Evolutionary conservation across 2,888 invertebrate genomes (phyloP), one percentile per base, ranked within the genome.

Genomic region (Cheilosia soror): DNA sequence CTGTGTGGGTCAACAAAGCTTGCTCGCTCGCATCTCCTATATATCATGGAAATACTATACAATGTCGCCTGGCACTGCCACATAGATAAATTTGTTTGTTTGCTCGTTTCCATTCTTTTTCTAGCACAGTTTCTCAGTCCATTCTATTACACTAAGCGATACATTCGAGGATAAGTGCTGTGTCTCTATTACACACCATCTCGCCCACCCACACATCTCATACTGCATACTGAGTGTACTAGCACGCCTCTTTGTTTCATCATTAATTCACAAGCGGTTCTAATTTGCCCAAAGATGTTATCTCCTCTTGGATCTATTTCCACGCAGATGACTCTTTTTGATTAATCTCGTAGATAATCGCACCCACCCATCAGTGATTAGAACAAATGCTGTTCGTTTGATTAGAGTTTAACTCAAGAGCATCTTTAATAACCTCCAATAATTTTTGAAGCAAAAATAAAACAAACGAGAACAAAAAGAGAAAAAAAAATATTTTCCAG

Each of bases 351-450:
- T 9, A 40, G 33, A 76, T 49, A 63, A 40, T 65, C 44, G 20
- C 20, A 9, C 27, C 31, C 40, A 51, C 13, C 58, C 62, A 69
- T 37, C 55, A 49, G 42, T 63, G 73, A 75, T 62, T 68, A 68
- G 33, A 60, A 44, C 31, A 55, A 55, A 62, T 15, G 49, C 27
- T 57, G 37, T 33, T 11, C 42, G 78, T 63, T 73, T 83, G 73
- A 83, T 83, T 73, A 83, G 73, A 83, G 37, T 83, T 78, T 78
- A 84, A 75, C 68, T 69, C 42, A 58, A 29, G 60, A 20, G 42
- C 25, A 66, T 58, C 66, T 68, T 78, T 73, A 78, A 83, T 78
- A 68, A 78, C 68, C 25, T 25, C 44, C 62, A 73, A 78, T 73
- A 58, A 65, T 73, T 75, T 53, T 57, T 9, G 11, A 49, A 47